Evolutionary conservation across 92 coral and sea anemone genomes (phyloP), one percentile per base, ranked within the genome.

Genomic region (Blastomussa wellsi): DNA sequence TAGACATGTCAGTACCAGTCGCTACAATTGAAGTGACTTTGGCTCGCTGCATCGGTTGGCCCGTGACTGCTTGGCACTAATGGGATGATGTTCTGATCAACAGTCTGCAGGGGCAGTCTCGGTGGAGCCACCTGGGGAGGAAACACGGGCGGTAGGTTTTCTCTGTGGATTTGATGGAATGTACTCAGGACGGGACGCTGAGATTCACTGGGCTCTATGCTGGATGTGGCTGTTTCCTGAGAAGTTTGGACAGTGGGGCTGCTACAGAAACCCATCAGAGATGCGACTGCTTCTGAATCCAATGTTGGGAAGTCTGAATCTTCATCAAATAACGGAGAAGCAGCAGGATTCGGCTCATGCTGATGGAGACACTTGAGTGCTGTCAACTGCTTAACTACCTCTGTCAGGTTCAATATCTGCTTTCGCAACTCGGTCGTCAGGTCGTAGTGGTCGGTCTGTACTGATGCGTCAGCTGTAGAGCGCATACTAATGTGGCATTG

Each of bases 361-460:
- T n/a, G n/a, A n/a, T n/a, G n/a, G n/a, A n/a, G n/a, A n/a, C n/a
- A n/a, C n/a, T n/a, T n/a, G n/a, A n/a, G n/a, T n/a, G n/a, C n/a
- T n/a, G n/a, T n/a, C n/a, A n/a, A n/a, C n/a, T n/a, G n/a, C n/a
- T n/a, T n/a, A n/a, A n/a, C n/a, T n/a, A n/a, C n/a, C n/a, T n/a
- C n/a, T n/a, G n/a, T n/a, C n/a, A n/a, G n/a, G n/a, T n/a, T n/a
- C n/a, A n/a, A n/a, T n/a, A n/a, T n/a, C n/a, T n/a, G n/a, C n/a
- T 78, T 32, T 68, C 39, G 12, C 1, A 86, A 76, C 67, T 86
- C 79, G 11, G 51, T 76, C 42, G 51, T 77, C 28, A 78, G 62
- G 71, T 86, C 78, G 31, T 78, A 70, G 66, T 77, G 29, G 65
- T 86, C 84, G 39, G 78, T 85, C 39, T 77, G 88, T 36, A 85